Base-by-base conservation (phyloP, 1,140 invertebrate species). In the Drosophila lini region DNA sequence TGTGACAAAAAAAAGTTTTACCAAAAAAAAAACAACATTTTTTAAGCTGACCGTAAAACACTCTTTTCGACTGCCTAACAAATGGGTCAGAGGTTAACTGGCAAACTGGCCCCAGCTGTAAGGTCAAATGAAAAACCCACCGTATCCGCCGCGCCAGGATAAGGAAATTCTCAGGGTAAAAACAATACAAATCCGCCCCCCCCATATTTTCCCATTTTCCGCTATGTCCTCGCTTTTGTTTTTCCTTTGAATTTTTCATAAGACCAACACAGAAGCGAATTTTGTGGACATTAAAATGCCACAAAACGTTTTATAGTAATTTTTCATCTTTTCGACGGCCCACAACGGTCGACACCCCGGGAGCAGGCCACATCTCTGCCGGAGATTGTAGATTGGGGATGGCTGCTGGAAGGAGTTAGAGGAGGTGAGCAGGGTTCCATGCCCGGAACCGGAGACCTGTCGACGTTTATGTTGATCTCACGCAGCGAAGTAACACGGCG, bases 261-360 rank as follows among this genome's bases (percentile, higher is more conserved):
- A 77, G 57, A 73, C 28, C 28, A 47, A 50, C 50, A 65, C 50
- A 65, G 67, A 56, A 57, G 74, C 75, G 81, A 76, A 64, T 88
- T 76, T 73, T 79, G 83, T 86, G 82, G 82, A 86, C 86, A 90
- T 90, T 90, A 86, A 82, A 85, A 90, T 90, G 88, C 86, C 88
- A 83, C 88, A 91, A 91, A 90, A 83, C 88, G 86, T 91, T 91
- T 91, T 82, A 90, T 91, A 90, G 86, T 91, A 91, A 90, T 90
- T 90, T 90, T 90, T 90, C 86, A 90, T 85, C 74, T 86, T 90
- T 83, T 84, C 85, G 63, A 41, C 83, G 74, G 64, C 65, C 62
- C 22, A 31, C 50, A 5, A 13, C 5, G 16, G 48, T 5, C 50
- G 52, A 55, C 52, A 28, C 16, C 36, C 53, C 16, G 11, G n/a